A percentile compares a stretch with the other conserved stretches of the same genome.
These are phyloP conservation scores for Haliclystus octoradiatus DNA, from an alignment of 30 jellyfish, hydroid and myxozoan genomes.

Conservation along the genomic window DNA sequence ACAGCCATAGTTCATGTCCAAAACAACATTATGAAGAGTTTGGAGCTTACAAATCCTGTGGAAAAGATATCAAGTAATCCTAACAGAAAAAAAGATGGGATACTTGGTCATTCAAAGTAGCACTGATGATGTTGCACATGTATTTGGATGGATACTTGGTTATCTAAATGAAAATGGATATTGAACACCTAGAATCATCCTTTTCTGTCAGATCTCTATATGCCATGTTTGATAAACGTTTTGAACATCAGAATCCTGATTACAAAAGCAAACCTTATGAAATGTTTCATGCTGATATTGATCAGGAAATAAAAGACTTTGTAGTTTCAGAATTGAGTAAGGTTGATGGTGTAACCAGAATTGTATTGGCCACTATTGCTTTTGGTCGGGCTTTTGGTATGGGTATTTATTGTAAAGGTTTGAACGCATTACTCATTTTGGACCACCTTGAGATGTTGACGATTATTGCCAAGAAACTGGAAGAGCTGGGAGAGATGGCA, in stretches of 20 bases:
- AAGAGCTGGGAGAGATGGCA: slow-evolving; percentile 21
- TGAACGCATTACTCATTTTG: slow-evolving; percentile 11
- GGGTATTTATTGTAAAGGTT: slow-evolving; percentile 9
- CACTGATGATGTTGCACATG: too few relatives aligned
- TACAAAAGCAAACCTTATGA: slow-evolving; percentile 5
- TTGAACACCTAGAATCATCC: slow-evolving; percentile 3
- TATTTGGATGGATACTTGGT: too few relatives aligned
- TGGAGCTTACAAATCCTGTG: too few relatives aligned
- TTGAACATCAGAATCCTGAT: not conserved
- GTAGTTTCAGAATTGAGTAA: too few relatives aligned
- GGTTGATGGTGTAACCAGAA: too few relatives aligned
- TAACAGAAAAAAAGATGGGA: too few relatives aligned
- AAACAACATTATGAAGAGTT: too few relatives aligned
- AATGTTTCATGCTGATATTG: slow-evolving; percentile 6
- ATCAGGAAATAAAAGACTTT: slow-evolving; percentile 2
- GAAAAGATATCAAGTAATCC: too few relatives aligned
- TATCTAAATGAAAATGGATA: slow-evolving; percentile 5
- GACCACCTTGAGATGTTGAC: slow-evolving; percentile 17
- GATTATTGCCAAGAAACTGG: too few relatives aligned
- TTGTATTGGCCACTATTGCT: slow-evolving; percentile 10
- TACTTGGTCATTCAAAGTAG: too few relatives aligned
- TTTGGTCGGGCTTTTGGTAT: slow-evolving; percentile 34
- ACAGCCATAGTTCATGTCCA: too few relatives aligned
- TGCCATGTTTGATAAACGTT: too few relatives aligned
- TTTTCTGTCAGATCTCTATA: slow-evolving; percentile 3